Evolutionary conservation across 2,113 vertebrate genomes (phyloP).

Genomic region (Micronisus gabar): DNA sequence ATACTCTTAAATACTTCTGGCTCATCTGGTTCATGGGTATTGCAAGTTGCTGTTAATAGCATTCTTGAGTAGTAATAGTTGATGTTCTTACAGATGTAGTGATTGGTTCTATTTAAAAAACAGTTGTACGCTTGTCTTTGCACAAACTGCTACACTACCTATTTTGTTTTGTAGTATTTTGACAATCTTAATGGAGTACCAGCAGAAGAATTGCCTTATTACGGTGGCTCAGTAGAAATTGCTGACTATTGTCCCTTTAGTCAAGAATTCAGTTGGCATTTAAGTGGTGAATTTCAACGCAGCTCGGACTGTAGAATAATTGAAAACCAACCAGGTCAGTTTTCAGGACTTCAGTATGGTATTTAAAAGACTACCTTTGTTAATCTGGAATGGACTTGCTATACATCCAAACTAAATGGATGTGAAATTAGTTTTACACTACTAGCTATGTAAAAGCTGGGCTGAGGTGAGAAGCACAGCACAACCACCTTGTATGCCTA

Average conservation of each 20-base stretch:
- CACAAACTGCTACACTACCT: neutral
- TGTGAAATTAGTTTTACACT: neutral
- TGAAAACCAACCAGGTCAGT: constrained; percentile 92
- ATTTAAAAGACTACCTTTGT: neutral
- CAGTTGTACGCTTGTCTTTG: neutral
- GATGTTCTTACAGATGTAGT: neutral
- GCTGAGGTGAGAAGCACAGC: neutral
- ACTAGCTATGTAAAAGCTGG: neutral
- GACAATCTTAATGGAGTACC: constrained; percentile 84
- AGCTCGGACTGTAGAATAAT: constrained; percentile 90
- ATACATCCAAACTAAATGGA: neutral
- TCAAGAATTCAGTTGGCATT: constrained; percentile 97
- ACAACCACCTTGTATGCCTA: neutral
- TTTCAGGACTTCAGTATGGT: neutral
- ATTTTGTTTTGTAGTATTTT: constrained; percentile 84
- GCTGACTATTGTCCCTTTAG: constrained; percentile 97
- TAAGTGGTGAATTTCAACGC: constrained; percentile 92
- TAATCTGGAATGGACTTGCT: neutral
- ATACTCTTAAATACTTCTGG: neutral
- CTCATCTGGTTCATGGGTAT: neutral
- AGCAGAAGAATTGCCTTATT: constrained; percentile 80
- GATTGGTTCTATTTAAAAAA: neutral
- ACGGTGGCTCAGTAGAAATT: constrained; percentile 96
- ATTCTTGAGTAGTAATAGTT: neutral
- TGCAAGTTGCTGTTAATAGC: neutral